phyloP scores from a whole-genome alignment of 2,888 invertebrate species.

The Hedychridium roseum region DNA sequence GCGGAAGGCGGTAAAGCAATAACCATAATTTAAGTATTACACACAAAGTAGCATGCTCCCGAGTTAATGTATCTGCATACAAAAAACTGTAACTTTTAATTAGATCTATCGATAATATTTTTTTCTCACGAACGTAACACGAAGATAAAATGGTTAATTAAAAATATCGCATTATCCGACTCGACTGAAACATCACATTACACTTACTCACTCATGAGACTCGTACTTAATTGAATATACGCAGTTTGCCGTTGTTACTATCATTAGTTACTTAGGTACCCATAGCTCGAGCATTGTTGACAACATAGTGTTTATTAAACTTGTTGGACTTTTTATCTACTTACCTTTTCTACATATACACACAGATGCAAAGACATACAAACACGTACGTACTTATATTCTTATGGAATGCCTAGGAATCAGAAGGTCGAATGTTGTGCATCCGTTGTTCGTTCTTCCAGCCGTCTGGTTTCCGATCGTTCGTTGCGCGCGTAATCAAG shows the following conservation, averaged over 20 bases:
- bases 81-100: too few species aligned
- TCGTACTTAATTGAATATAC: constrained; percentile 38
- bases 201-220: constrained; percentile 27
- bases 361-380: constrained; percentile 20
- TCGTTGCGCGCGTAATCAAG: constrained; percentile 20
- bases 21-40: too few species aligned
- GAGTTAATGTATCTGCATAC: too few species aligned
- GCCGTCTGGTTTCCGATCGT: constrained; percentile 28
- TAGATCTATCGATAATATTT: too few species aligned
- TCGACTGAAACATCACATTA: too few species aligned
- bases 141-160: too few species aligned
- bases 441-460: constrained; percentile 49
- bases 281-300: constrained; percentile 43
- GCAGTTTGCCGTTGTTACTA: constrained; percentile 33
- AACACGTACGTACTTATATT: constrained; percentile 17
- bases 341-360: constrained; percentile 22
- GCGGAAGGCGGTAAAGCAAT: too few species aligned
- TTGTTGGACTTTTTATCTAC: constrained; percentile 38
- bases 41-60: too few species aligned
- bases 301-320: constrained; percentile 48
- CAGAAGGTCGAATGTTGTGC: constrained; percentile 50
- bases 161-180: too few species aligned
- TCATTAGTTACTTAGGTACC: constrained; percentile 41
- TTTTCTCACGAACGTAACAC: too few species aligned
- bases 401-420: constrained; percentile 57